Evolutionary conservation across 2,888 invertebrate genomes (phyloP), one percentile per base, ranked within the genome.

Genomic region (Luffia ferchaultella): DNA sequence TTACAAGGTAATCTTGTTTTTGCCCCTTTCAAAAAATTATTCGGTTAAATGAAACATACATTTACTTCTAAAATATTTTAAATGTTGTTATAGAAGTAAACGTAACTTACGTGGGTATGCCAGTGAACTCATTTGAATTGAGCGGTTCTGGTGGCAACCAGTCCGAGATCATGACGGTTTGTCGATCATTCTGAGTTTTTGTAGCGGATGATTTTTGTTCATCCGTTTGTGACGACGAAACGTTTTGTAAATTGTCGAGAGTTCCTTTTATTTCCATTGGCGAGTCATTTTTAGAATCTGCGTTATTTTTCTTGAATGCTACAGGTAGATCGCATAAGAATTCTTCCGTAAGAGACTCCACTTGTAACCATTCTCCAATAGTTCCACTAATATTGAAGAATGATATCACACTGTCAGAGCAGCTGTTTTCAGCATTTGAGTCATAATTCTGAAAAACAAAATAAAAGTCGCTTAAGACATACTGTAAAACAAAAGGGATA

Each of bases 91-190:
- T n/a, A n/a, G n/a, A n/a, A n/a, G n/a, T n/a, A n/a, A n/a, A n/a
- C n/a, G n/a, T n/a, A 0, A 92, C 86, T 67, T 88, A 88, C 48
- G 91, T 90, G 0, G 89, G 85, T 51, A 80, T 63, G 0, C 82
- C 92, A 0, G 78, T 68, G 59, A 93, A 92, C 46, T 85, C 70
- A 0, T 67, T 67, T 48, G 73, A 68, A 0, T 59, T 61, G 40
- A 91, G 73, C 0, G 83, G 74, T 48, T 80, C 78, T 0, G 89
- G 66, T 2, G 87, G 85, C 46, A 86, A 60, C 93, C 93, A 93
- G 48, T 87, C 30, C 12, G 12, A 30, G 3, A 30, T 30, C 12
- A 7, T 30, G 3, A 7, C 5, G 5, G 30, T 7, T 12, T 30
- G 3, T 30, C 3, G 3, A 7, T 3, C 12, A 30, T 3, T 30